Conservation (phyloP, 2,113 vertebrate species). For the Lethenteron camtschaticum region DNA sequence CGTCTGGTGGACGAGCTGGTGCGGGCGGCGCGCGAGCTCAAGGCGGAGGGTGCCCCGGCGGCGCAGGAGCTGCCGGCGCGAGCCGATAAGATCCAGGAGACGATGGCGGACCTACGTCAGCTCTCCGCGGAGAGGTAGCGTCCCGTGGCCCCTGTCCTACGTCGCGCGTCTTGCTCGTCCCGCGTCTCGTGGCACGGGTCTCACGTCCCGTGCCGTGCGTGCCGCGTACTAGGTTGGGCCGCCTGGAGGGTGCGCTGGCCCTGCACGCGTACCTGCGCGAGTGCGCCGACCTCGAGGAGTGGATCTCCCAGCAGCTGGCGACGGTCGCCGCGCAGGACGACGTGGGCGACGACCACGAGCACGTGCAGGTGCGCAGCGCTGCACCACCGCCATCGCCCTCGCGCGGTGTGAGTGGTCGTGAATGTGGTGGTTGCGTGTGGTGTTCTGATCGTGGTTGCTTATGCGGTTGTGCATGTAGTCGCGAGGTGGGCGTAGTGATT, state of each 20-base stretch:
- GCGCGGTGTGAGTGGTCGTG: background rate
- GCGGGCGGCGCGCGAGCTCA: constrained; percentile 16
- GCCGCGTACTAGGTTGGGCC: constrained; percentile 12
- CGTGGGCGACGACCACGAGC: constrained; percentile 31
- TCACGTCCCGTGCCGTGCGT: background rate
- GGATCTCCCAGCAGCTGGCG: constrained; percentile 37
- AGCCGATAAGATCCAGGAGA: constrained; percentile 20
- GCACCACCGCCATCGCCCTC: background rate
- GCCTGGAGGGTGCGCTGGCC: constrained; percentile 30
- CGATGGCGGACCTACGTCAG: constrained; percentile 27
- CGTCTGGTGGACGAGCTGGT: constrained; percentile 16
- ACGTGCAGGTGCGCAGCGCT: constrained; percentile 25
- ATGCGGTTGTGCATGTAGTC: no score
- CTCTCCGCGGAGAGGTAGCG: constrained; percentile 28
- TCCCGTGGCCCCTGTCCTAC: no score
- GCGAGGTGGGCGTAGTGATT: no score
- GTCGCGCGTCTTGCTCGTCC: no score
- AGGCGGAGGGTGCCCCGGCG: constrained; percentile 21
- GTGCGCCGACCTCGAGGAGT: constrained; percentile 33
- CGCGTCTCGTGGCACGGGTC: no score
- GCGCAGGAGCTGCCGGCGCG: constrained; percentile 9
- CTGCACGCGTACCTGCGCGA: constrained; percentile 45
- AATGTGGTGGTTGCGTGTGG: no score
- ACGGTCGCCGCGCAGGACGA: constrained; percentile 27
- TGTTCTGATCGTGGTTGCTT: no score